Evolutionary conservation across 1,140 invertebrate genomes (phyloP), one percentile per base, ranked within the genome.

Genomic region (Piezodorus guildinii): DNA sequence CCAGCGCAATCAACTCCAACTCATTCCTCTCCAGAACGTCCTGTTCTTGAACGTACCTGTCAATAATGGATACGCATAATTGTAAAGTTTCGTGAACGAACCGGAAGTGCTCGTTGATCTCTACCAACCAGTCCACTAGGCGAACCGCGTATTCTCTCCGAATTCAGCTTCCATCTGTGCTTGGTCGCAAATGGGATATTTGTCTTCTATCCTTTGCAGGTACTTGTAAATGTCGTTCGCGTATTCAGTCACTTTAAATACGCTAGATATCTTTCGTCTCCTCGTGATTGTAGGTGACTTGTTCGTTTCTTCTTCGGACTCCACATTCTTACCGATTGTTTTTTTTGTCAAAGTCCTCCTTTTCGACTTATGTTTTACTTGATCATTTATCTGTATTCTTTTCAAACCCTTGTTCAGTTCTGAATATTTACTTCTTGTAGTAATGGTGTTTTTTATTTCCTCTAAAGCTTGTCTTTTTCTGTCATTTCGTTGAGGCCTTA

Each of bases 111-210:
- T 80, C 75, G 70, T 95, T 91, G 15, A 96, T 91, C 72, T 95
- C 91, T 19, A 94, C 85, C 25, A 97, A 75, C 94, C 94, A 98
- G 74, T 97, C 91, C 65, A 97, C 79, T 1, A 94, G 77, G 94
- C 86, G 8, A 83, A 77, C 65, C 65, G 14, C 56, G 56, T 66
- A 21, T 21, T 15, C 17, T 34, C 58, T 21, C 12, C 63, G 8
- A 66, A 21, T 21, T 49, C 16, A 25, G 54, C 10, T 4, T 43
- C 52, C 25, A 46, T 19, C 16, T 59, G n/a, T 16, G 49, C 45
- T 45, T 44, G 54, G 23, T 46, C n/a, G 5, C 6, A 2, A 14
- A 66, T 46, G 63, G 63, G 67, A 60, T 67, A 64, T 67, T 66
- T 62, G 4, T 15, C 25, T 63, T 63, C 62, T n/a, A 44, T 10